Percentiles rank a stretch among this genome's conserved stretches.
Evolutionary conservation across 2,888 invertebrate species (phyloP).

Genomic region (Orchesellides sinensis): DNA sequence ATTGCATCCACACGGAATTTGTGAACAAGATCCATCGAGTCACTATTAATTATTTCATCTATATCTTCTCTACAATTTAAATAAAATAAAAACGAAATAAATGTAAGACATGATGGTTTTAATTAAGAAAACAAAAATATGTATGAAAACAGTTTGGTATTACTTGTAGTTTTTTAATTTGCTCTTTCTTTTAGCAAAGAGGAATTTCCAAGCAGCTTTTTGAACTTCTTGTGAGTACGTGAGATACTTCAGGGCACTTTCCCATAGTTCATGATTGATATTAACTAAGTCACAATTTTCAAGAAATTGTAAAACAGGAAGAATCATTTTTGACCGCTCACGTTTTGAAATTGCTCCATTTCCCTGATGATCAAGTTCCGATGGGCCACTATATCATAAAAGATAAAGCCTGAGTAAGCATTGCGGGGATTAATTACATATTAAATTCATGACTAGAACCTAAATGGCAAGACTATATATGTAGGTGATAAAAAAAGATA

Average conservation of each 20-base stretch:
- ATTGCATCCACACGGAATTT: constrained; percentile 68
- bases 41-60: constrained; percentile 66
- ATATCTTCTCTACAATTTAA: constrained; percentile 61
- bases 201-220: constrained; percentile 68
- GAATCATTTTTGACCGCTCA: constrained; percentile 34
- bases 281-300: constrained; percentile 64
- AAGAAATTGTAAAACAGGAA: constrained; percentile 65
- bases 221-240: constrained; percentile 60
- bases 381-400: constrained; percentile 6
- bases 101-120: no score
- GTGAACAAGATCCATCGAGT: constrained; percentile 65
- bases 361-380: neutral
- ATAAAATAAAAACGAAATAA: neutral
- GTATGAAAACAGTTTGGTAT: no score
- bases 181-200: constrained; percentile 65
- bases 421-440: no score
- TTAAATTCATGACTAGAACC: no score
- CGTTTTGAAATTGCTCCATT: neutral
- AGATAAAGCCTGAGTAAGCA: no score
- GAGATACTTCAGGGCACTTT: constrained; percentile 55
- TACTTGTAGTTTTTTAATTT: constrained; percentile 69
- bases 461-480: no score
- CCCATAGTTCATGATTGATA: constrained; percentile 64
- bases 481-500: neutral
- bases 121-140: no score